Evolutionary conservation across 2,888 invertebrate species (phyloP).

Genomic region (Dynastes tityus): DNA sequence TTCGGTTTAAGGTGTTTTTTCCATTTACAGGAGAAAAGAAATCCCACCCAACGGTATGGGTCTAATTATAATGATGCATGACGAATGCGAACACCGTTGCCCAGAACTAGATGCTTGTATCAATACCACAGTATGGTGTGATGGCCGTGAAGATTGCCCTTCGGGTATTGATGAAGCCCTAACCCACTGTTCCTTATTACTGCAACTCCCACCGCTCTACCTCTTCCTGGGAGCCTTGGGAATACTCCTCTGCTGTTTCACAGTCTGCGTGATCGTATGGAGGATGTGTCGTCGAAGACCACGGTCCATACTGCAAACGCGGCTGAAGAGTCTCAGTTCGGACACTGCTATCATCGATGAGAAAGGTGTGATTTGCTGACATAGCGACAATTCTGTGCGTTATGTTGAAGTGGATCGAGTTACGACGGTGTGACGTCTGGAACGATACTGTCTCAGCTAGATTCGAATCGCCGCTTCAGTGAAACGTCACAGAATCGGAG

Average conservation of each 20-base stretch:
- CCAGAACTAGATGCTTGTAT: slow-evolving; percentile 88
- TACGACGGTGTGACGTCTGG: slow-evolving; percentile 86
- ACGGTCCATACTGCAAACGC: slow-evolving; percentile 84
- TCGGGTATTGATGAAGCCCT: slow-evolving; percentile 86
- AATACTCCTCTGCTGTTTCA: slow-evolving; percentile 65
- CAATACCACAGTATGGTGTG: slow-evolving; percentile 85
- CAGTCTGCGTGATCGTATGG: slow-evolving; percentile 63
- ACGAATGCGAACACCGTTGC: slow-evolving; percentile 84
- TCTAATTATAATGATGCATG: slow-evolving; percentile 73
- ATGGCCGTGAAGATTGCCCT: slow-evolving; percentile 85
- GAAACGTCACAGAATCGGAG: slow-evolving; percentile 66
- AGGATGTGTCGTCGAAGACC: slow-evolving; percentile 75
- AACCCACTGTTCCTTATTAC: slow-evolving; percentile 84
- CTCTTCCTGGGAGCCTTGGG: slow-evolving; percentile 72
- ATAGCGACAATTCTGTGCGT: slow-evolving; percentile 95
- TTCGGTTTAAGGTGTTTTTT: not conserved
- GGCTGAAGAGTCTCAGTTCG: slow-evolving; percentile 84
- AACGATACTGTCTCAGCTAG: slow-evolving; percentile 45
- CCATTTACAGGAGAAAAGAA: slow-evolving; percentile 70
- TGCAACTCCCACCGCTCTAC: slow-evolving; percentile 84
- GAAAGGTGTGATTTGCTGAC: slow-evolving; percentile 95
- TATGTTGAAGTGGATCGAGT: slow-evolving; percentile 93
- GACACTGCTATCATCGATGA: slow-evolving; percentile 90
- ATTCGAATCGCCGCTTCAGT: slow-evolving; percentile 54
- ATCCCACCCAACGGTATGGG: slow-evolving; percentile 74